These are phyloP conservation scores for Nyctereutes procyonoides DNA, from an alignment of 2,113 vertebrate genomes.

Conservation along the genomic window DNA sequence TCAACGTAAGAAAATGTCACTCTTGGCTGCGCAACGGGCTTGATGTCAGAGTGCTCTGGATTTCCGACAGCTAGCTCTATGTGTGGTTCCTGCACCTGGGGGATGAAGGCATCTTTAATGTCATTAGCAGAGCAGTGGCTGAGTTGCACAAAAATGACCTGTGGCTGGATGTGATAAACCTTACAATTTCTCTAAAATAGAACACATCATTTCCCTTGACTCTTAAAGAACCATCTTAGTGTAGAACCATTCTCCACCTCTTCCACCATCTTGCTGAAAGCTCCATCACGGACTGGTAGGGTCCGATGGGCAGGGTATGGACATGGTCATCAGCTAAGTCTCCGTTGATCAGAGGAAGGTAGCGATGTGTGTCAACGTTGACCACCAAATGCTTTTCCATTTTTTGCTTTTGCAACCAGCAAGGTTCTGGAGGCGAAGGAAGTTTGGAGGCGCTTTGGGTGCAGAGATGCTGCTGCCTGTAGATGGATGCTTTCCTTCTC, in stretches of 20 bases:
- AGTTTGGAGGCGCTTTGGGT: conserved; percentile 86
- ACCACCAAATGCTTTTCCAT: conserved; percentile 95
- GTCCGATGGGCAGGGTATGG: conserved; percentile 93
- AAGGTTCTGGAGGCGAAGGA: conserved; percentile 89
- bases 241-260: conserved; percentile 90
- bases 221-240: conserved; percentile 91
- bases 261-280: conserved; percentile 91
- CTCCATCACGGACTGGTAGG: conserved; percentile 94
- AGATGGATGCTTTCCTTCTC: conserved; percentile 87
- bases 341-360: conserved; percentile 94
- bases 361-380: conserved; percentile 93
- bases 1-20: conserved; percentile 95
- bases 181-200: conserved; percentile 96
- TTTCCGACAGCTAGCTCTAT: conserved; percentile 92
- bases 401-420: conserved; percentile 91
- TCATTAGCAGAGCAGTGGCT: conserved; percentile 89
- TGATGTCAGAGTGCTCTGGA: conserved; percentile 92
- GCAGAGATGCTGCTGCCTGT: conserved; percentile 77
- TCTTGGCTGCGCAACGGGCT: conserved; percentile 93
- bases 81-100: conserved; percentile 92
- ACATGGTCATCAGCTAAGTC: conserved; percentile 90
- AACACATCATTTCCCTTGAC: conserved; percentile 89
- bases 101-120: conserved; percentile 93
- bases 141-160: conserved; percentile 92
- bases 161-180: conserved; percentile 95